phyloP scores from a whole-genome alignment of 1,140 invertebrate species.

The Drosophila nasuta region DNA sequence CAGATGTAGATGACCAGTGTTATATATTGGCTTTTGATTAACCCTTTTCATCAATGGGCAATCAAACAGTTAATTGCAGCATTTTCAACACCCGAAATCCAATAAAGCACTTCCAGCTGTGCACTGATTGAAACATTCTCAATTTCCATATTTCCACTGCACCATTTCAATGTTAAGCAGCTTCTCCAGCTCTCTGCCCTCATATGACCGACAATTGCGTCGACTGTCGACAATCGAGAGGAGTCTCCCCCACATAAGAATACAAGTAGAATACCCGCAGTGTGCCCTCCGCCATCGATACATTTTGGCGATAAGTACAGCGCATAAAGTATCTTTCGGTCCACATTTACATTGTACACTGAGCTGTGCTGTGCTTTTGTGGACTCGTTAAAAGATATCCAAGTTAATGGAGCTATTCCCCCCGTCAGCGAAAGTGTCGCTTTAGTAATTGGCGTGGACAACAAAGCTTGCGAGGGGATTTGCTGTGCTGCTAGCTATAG shows the following conservation, averaged over 20 bases:
- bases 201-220: slow-evolving; percentile 40
- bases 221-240: background rate
- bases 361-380: slow-evolving; percentile 65
- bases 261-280: slow-evolving; percentile 26
- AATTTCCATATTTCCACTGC: background rate
- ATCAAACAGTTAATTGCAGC: slow-evolving; percentile 55
- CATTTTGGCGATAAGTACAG: slow-evolving; percentile 64
- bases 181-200: slow-evolving; percentile 28
- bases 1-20: background rate
- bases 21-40: slow-evolving; percentile 45
- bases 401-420: slow-evolving; percentile 32
- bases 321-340: slow-evolving; percentile 70
- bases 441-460: slow-evolving; percentile 67
- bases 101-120: slow-evolving; percentile 39
- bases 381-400: slow-evolving; percentile 65
- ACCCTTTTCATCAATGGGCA: slow-evolving; percentile 57
- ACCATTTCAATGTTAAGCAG: slow-evolving; percentile 2
- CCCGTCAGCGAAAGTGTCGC: slow-evolving; percentile 31
- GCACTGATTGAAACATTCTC: slow-evolving; percentile 53
- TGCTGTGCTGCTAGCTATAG: slow-evolving; percentile 37
- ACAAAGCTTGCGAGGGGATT: slow-evolving; percentile 42
- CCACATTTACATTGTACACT: slow-evolving; percentile 19
- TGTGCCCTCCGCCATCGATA: slow-evolving; percentile 50
- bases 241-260: slow-evolving; percentile 25
- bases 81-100: slow-evolving; percentile 40